These are phyloP conservation scores for Botia kubotai DNA, from an alignment of 2,797 vertebrate species.

Conservation along the genomic window DNA sequence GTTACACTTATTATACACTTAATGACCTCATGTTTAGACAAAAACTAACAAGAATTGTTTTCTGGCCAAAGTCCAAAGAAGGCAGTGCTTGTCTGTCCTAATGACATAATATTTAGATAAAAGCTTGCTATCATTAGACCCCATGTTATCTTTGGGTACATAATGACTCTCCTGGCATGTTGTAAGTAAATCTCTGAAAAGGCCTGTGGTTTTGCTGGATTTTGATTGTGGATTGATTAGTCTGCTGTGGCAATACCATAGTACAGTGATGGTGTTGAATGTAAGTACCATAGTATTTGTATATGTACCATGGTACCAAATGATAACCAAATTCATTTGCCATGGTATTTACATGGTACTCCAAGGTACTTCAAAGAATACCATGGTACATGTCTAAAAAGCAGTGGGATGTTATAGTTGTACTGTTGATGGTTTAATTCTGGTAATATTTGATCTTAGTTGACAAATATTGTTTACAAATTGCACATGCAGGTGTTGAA, in stretches of 20 bases:
- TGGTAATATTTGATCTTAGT: neutral
- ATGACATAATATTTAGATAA: conserved; percentile 53
- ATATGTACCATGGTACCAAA: no score
- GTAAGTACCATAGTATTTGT: no score
- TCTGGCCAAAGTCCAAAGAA: conserved; percentile 53
- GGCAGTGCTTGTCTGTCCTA: neutral
- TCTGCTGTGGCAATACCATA: no score
- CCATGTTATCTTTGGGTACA: conserved; percentile 40
- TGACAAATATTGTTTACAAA: neutral
- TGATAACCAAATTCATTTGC: no score
- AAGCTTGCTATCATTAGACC: neutral
- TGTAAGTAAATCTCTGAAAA: conserved; percentile 10
- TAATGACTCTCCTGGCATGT: conserved; percentile 29
- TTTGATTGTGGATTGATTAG: neutral
- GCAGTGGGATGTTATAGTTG: no score
- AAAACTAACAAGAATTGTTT: conserved; percentile 11
- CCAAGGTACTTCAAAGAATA: no score
- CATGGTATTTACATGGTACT: no score
- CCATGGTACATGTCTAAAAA: no score
- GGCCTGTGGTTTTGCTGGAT: neutral
- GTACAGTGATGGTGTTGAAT: no score
- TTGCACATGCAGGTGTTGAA: neutral
- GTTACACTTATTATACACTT: neutral
- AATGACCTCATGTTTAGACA: conserved; percentile 12
- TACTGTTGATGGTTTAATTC: neutral